Conservation (phyloP, 2,888 invertebrate genomes). For the Yponomeuta malinellus region DNA sequence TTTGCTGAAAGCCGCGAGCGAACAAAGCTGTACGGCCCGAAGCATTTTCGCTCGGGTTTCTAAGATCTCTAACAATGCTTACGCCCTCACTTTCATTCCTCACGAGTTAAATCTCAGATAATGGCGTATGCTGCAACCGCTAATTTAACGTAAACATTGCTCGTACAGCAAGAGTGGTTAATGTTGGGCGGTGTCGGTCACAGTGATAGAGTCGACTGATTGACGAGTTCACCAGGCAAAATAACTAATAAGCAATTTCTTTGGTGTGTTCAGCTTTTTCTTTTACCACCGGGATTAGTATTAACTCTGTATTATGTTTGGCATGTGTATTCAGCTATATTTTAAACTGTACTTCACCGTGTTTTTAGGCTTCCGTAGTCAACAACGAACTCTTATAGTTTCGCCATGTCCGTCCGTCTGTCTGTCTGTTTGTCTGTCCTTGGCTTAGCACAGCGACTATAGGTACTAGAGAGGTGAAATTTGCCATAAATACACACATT, state of each 20-base stretch:
- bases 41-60: conserved; percentile 58
- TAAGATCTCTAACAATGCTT: conserved; percentile 65
- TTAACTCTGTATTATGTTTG: not conserved
- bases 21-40: conserved; percentile 37
- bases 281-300: not conserved
- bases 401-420: too few relatives aligned
- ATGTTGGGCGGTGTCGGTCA: not conserved
- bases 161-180: conserved; percentile 14
- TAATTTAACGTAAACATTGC: conserved; percentile 34
- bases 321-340: too few relatives aligned
- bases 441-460: too few relatives aligned
- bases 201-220: not conserved
- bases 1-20: conserved; percentile 42
- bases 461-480: too few relatives aligned
- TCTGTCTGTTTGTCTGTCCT: too few relatives aligned
- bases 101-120: conserved; percentile 46
- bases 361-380: too few relatives aligned
- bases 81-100: conserved; percentile 66
- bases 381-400: too few relatives aligned
- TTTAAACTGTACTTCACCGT: too few relatives aligned
- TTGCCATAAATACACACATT: too few relatives aligned
- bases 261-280: not conserved
- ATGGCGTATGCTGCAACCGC: conserved; percentile 33
- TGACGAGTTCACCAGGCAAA: not conserved
- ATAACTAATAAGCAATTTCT: not conserved